Base-by-base conservation (phyloP, 1,140 invertebrate genomes). In the Trissolcus basalis region DNA sequence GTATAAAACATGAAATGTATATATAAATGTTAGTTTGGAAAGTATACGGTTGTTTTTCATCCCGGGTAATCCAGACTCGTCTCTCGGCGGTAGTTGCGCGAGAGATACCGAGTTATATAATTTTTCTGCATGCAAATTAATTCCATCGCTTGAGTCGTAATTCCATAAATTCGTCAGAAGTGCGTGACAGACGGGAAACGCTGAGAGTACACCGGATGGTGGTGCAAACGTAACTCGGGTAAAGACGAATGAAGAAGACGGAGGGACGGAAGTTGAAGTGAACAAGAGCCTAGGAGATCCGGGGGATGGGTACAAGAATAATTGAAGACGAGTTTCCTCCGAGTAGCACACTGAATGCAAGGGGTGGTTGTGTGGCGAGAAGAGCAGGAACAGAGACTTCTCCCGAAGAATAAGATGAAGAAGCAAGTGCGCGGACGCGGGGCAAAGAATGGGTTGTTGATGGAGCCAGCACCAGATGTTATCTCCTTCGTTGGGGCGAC, bases 301-400 rank as follows among this genome's bases (percentile, higher is more conserved):
- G 72, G 60, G 63, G 73, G 77, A 55, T 74, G 81, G 76, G 79
- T 81, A 83, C 82, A 86, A 86, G 85, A 86, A 86, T 86, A 86
- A 86, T 86, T 86, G 85, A 86, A 86, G 85, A 83, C 83, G 85
- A 85, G 85, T 85, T 86, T 86, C 84, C 84, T 84, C 76, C 80
- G 70, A 72, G 67, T 59, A 51, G 78, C 56, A 27, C 19, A 64
- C 56, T 77, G 74, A 76, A 81, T 77, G 77, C 74, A 75, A 74
- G 43, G 81, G 79, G 76, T 80, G 79, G 80, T 79, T 79, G 83
- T 72, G 79, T 72, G 73, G 63, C 54, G 73, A 67, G 69, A 54
- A 27, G 19, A 63, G 65, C 48, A 60, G 54, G 48, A 70, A 64
- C 60, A 69, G 67, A 27, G 19, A 27, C 19, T 64, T 64, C 51